phyloP scores from a whole-genome alignment of 2,888 invertebrate species.

The Neoascia interrupta region DNA sequence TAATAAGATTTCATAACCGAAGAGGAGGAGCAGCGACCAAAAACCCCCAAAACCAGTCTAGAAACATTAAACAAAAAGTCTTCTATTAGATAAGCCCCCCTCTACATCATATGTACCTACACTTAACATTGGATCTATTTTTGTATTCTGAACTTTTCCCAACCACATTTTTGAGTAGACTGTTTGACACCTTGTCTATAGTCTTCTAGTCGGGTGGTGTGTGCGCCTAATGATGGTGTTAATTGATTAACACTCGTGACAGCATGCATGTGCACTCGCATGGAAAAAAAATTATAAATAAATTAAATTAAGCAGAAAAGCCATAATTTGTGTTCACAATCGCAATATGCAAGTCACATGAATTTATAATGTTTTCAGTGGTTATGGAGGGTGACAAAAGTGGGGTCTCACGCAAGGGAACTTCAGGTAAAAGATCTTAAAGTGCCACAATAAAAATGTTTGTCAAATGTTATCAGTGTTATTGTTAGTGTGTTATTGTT shows the following conservation, averaged over 20 bases:
- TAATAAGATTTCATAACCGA: constrained; percentile 18
- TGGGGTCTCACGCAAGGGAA: too few relatives aligned
- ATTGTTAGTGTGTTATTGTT: too few relatives aligned
- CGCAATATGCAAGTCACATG: constrained; percentile 38
- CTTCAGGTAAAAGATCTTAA: too few relatives aligned
- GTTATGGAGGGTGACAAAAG: too few relatives aligned
- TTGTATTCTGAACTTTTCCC: constrained; percentile 43
- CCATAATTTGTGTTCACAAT: constrained; percentile 38
- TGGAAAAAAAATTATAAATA: constrained; percentile 4
- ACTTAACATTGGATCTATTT: constrained; percentile 27
- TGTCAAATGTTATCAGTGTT: too few relatives aligned
- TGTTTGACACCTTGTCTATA: constrained; percentile 60
- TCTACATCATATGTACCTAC: too few relatives aligned
- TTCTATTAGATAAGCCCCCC: too few relatives aligned
- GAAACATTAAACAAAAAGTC: constrained; percentile 23
- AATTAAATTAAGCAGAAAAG: constrained; percentile 27
- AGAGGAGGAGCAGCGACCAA: too few relatives aligned
- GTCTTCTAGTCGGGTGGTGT: constrained; percentile 42
- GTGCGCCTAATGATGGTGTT: constrained; percentile 57
- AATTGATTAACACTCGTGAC: constrained; percentile 56
- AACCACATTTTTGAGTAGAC: constrained; percentile 47
- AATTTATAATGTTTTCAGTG: constrained; percentile 18
- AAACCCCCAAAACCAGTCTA: constrained; percentile 14
- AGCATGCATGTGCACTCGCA: neutral
- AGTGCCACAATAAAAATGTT: too few relatives aligned